Percentiles rank a stretch among this genome's conserved stretches.
phyloP scores from a whole-genome alignment of 2,113 vertebrate species.

The Choloepus hoffmanni region DNA sequence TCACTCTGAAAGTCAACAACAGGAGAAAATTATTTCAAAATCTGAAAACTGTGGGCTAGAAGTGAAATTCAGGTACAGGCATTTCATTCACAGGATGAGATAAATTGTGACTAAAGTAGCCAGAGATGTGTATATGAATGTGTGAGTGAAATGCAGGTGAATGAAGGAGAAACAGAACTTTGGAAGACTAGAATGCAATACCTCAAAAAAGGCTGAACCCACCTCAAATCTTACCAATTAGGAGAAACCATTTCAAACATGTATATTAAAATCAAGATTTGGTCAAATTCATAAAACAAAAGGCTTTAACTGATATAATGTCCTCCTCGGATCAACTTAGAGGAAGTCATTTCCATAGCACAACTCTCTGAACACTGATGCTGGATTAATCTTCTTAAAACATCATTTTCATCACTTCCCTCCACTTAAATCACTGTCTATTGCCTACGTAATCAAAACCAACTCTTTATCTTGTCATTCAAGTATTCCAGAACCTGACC shows the following conservation, averaged over 20 bases:
- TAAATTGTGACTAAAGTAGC: not conserved
- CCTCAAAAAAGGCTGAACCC: not conserved
- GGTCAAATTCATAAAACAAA: not conserved
- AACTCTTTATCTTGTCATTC: not conserved
- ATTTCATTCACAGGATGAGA: slow-evolving; percentile 62
- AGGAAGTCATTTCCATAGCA: not conserved
- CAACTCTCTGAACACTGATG: not conserved
- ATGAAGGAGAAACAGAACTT: not conserved
- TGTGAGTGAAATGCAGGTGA: not conserved
- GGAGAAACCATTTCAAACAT: not conserved
- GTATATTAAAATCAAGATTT: not conserved
- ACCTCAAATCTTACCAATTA: not conserved
- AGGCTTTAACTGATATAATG: not conserved
- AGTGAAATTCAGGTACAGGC: slow-evolving; percentile 40
- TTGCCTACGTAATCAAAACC: not conserved
- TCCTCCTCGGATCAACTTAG: not conserved
- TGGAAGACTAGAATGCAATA: not conserved
- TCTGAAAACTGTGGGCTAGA: slow-evolving; percentile 33
- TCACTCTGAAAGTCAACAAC: slow-evolving; percentile 57
- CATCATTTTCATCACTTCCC: not conserved
- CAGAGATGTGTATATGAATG: not conserved
- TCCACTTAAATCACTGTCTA: not conserved
- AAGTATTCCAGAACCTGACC: not conserved
- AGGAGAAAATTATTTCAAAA: slow-evolving; percentile 58
- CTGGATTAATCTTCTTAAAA: not conserved